A percentile compares a stretch with the other conserved stretches of the same genome.
phyloP scores from a whole-genome alignment of 1,140 invertebrate species.

The Saxidomus purpurata region DNA sequence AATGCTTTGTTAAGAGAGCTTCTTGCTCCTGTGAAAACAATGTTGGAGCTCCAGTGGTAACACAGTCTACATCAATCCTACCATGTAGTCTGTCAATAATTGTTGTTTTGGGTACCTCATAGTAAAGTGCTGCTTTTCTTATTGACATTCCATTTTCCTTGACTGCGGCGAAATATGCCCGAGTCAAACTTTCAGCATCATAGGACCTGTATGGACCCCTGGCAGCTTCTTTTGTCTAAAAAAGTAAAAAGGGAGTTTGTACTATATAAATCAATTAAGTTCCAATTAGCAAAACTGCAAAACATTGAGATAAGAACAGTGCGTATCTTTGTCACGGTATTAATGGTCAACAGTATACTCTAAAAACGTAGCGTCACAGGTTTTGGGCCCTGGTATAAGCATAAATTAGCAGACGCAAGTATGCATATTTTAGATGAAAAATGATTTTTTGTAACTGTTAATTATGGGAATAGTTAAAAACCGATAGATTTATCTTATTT shows the following conservation, averaged over 20 bases:
- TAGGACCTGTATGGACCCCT: slow-evolving; percentile 4
- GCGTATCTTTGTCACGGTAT: not conserved
- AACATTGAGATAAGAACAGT: no score
- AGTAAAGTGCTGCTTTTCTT: not conserved
- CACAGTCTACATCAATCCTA: not conserved
- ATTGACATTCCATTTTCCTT: slow-evolving; percentile 12
- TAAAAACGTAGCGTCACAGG: not conserved
- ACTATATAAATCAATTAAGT: no score
- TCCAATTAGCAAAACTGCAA: not conserved
- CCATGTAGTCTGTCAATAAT: not conserved
- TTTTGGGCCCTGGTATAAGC: no score
- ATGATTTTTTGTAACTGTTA: no score
- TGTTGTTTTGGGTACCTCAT: slow-evolving; percentile 13
- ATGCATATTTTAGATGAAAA: no score
- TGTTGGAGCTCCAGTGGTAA: no score
- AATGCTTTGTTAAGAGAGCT: not conserved
- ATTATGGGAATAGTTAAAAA: no score
- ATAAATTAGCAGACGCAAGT: no score
- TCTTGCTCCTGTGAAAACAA: slow-evolving; percentile 11
- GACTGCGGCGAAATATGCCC: not conserved
- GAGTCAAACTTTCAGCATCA: not conserved
- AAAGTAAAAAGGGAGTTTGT: not conserved
- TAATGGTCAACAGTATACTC: not conserved
- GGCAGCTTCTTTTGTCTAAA: not conserved
- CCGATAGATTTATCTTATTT: no score